These are phyloP conservation scores for Sinotaia quadrata DNA, from an alignment of 2,888 invertebrate genomes.

Conservation along the genomic window DNA sequence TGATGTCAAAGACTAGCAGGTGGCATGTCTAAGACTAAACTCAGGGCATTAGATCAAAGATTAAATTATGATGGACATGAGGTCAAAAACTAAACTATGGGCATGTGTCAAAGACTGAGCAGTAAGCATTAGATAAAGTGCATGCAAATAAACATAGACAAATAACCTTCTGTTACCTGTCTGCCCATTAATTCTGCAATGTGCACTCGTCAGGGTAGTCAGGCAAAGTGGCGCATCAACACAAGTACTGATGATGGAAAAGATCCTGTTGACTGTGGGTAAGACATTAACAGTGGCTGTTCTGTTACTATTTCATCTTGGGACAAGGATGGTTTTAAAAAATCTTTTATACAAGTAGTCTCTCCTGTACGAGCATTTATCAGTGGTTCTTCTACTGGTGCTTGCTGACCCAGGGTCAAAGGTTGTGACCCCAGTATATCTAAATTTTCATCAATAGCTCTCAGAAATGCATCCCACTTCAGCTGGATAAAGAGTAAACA, in stretches of 20 bases:
- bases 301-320: no score
- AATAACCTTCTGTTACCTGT: conserved; percentile 36
- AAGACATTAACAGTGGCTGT: no score
- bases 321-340: conserved; percentile 37
- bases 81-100: no score
- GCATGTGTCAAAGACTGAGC: no score
- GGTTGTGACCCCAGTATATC: conserved; percentile 27
- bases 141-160: neutral
- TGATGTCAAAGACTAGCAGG: no score
- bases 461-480: conserved; percentile 58
- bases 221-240: conserved; percentile 67
- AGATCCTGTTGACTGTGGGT: no score
- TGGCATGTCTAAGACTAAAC: no score
- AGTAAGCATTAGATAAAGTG: no score
- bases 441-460: conserved; percentile 48
- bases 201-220: conserved; percentile 70
- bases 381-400: conserved; percentile 46
- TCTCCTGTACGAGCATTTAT: conserved; percentile 51
- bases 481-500: conserved; percentile 36
- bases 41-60: conserved; percentile 1
- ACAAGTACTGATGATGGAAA: conserved; percentile 43
- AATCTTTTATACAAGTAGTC: conserved; percentile 42
- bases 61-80: no score
- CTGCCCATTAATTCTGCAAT: conserved; percentile 43
- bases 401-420: conserved; percentile 44